Evolutionary conservation across 2,888 invertebrate genomes (phyloP).

Genomic region (Xanthorhoe spadicearia): DNA sequence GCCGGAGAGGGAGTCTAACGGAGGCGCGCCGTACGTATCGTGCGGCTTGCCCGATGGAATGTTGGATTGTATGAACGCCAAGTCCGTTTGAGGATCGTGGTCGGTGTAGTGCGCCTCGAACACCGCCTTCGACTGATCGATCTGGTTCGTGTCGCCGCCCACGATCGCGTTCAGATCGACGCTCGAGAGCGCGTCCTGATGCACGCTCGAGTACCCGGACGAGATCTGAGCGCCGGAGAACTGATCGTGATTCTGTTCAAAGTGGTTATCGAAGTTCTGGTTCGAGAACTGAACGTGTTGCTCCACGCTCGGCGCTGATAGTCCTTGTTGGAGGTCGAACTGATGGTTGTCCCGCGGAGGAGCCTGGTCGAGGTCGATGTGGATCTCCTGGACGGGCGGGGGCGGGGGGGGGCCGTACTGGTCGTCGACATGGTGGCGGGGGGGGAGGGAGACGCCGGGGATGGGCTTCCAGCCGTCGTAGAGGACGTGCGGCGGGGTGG

Average conservation of each 20-base stretch:
- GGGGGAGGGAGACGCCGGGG: constrained; percentile 85
- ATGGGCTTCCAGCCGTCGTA: constrained; percentile 96
- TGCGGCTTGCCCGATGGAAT: constrained; percentile 56
- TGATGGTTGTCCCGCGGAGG: constrained; percentile 49
- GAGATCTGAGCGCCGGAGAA: constrained; percentile 61
- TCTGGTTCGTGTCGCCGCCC: constrained; percentile 77
- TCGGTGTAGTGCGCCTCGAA: constrained; percentile 81
- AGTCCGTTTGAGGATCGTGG: constrained; percentile 55
- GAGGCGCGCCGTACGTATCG: constrained; percentile 76
- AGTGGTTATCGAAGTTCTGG: constrained; percentile 12
- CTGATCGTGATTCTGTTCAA: constrained; percentile 12
- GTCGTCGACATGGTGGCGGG: constrained; percentile 54
- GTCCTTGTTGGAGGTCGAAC: constrained; percentile 26
- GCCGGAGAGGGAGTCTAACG: constrained; percentile 72
- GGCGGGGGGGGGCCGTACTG: constrained; percentile 72
- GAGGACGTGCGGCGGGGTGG: constrained; percentile 89
- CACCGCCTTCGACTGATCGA: constrained; percentile 79
- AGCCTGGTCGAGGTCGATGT: constrained; percentile 63
- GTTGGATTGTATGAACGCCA: constrained; percentile 47
- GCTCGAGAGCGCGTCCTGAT: constrained; percentile 75
- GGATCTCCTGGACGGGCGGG: constrained; percentile 61
- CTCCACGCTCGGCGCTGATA: constrained; percentile 11
- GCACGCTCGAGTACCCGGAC: constrained; percentile 74
- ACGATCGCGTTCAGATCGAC: constrained; percentile 74
- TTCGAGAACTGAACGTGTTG: constrained; percentile 24